Percentiles rank a stretch among this genome's conserved stretches.
These are phyloP conservation scores for Geopemphigus sp. DNA, from an alignment of 1,140 invertebrate species.

Conservation along the genomic window DNA sequence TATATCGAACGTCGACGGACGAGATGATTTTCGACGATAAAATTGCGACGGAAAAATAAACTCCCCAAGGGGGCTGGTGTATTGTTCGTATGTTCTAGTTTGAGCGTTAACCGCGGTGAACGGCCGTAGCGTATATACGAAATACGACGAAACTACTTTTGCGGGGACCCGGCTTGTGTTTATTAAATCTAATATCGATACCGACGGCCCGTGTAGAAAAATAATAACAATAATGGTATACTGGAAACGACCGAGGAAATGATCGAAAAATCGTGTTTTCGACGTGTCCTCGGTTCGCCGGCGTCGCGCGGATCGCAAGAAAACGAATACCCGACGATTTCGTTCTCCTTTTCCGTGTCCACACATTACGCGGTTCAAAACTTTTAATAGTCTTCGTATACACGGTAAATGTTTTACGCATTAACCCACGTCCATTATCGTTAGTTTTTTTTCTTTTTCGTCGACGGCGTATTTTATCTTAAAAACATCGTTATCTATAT, in stretches of 20 bases:
- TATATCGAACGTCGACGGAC: too few relatives aligned
- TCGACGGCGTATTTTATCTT: not conserved
- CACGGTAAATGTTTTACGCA: conserved; percentile 3
- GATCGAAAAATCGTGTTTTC: conserved; percentile 7
- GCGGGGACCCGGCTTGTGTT: not conserved
- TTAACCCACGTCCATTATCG: not conserved
- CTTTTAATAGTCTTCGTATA: not conserved
- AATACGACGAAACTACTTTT: not conserved
- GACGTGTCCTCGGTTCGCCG: not conserved
- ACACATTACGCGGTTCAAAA: not conserved
- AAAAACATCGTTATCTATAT: too few relatives aligned
- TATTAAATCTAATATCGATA: not conserved
- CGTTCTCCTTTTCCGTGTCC: not conserved
- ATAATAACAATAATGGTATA: not conserved
- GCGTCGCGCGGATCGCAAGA: too few relatives aligned
- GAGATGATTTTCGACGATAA: not conserved
- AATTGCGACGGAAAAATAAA: not conserved
- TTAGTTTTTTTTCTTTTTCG: not conserved
- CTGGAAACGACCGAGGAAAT: not conserved
- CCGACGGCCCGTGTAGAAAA: not conserved
- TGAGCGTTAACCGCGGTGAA: not conserved
- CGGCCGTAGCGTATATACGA: not conserved
- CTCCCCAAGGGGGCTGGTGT: not conserved
- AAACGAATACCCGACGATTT: not conserved
- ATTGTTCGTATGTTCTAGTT: not conserved